Base-by-base conservation (phyloP, 1,140 invertebrate species). In the Drosophila lacertosa region DNA sequence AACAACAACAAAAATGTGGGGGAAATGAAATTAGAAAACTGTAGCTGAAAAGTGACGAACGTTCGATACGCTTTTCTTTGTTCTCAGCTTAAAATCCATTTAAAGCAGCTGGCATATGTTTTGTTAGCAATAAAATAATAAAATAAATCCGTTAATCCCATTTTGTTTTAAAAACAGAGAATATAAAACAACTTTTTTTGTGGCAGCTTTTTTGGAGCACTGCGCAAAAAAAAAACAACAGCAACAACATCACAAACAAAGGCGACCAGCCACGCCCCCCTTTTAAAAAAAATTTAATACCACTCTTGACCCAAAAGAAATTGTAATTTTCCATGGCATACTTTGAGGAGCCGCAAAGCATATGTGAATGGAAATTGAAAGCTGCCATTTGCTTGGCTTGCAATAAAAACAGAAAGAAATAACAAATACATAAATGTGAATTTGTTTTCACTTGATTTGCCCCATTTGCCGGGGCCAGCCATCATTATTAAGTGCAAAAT, bases 311-410 rank as follows among this genome's bases (percentile, higher is more conserved):
- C 35, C 39, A 50, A 22, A 42, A 11, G 11, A 7, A 44, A 33
- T 50, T 53, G 22, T 22, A 32, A 54, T 69, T 57, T 64, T 48
- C 16, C 16, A 18, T 48, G 33, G 33, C 51, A 64, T 57, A 70
- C 51, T 70, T 64, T 55, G 60, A 16, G 22, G 18, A 5, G 18
- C 11, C 9, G 45, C 13, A 33, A 13, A 47, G 24, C 35, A 37
- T 20, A 53, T 62, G 42, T 9, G 37, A 45, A 33, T 11, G 10
- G 44, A 47, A 55, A 48, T 57, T 15, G 24, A 44, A 40, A 57
- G 7, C 4, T 24, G 2, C 7, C n/a, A 13, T 13, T 35, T 35
- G 33, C n/a, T 13, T 1, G 22, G 18, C 10, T 22, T 11, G 20
- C 7, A 47, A 26, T 24, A 16, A 18, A 44, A n/a, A n/a, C 16